Percentiles rank a stretch among this genome's conserved stretches.
Conservation (phyloP, 2,797 vertebrate species). For the Paguma larvata region DNA sequence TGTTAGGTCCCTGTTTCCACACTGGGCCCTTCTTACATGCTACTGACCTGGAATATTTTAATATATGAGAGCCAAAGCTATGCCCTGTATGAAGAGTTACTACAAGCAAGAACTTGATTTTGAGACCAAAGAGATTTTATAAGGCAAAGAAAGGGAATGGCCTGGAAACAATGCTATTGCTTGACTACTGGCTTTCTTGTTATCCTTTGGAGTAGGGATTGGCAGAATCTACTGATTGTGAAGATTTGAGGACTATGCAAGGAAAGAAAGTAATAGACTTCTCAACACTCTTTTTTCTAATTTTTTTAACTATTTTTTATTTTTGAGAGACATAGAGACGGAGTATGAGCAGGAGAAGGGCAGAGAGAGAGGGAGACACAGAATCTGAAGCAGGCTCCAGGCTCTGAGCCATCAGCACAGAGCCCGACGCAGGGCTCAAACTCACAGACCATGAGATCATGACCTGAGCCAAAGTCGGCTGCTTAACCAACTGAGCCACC, state of each 20-base stretch:
- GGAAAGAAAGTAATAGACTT: background rate
- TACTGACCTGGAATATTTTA: background rate
- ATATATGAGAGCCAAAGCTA: constrained; percentile 10
- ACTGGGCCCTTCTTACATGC: background rate
- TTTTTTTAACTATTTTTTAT: too few relatives aligned
- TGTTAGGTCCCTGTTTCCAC: background rate
- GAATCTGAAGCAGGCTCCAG: too few relatives aligned
- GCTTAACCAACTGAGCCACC: too few relatives aligned
- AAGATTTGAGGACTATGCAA: background rate
- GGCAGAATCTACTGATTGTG: background rate
- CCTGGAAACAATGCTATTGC: background rate
- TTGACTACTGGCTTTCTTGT: background rate
- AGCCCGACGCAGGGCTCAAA: too few relatives aligned
- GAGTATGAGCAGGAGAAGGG: too few relatives aligned
- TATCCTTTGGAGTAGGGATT: background rate
- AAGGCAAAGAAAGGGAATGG: background rate
- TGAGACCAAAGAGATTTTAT: background rate
- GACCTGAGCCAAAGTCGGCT: too few relatives aligned
- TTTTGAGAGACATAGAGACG: too few relatives aligned
- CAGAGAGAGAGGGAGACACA: too few relatives aligned
- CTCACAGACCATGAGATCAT: too few relatives aligned
- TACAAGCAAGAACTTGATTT: background rate
- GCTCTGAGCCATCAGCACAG: too few relatives aligned
- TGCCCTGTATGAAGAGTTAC: background rate
- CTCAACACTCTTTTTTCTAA: background rate